A percentile compares a stretch with the other conserved stretches of the same genome.
These are phyloP conservation scores for Talpa occidentalis DNA, from an alignment of 2,113 vertebrate species.

Conservation along the genomic window DNA sequence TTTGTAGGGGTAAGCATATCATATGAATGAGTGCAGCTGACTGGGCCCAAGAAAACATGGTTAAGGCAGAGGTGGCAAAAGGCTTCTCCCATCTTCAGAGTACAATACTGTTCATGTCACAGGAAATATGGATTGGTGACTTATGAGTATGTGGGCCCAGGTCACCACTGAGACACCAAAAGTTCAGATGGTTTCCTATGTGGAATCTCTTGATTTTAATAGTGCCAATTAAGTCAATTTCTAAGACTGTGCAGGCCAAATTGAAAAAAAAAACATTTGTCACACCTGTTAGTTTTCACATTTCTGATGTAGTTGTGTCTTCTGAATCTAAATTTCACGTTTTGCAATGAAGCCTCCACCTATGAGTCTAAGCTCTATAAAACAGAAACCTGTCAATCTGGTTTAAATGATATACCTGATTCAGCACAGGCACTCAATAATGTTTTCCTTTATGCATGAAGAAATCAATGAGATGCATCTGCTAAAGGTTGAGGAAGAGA, in stretches of 20 bases:
- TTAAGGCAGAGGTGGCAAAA: neutral
- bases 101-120: neutral
- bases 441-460: constrained; percentile 1
- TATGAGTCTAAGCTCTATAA: neutral
- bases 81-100: neutral
- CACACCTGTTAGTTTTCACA: neutral
- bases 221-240: neutral
- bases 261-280: constrained; percentile 6
- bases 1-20: neutral
- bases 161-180: neutral
- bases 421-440: neutral
- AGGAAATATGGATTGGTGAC: neutral
- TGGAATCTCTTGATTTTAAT: constrained; percentile 22
- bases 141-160: neutral
- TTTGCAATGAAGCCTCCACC: neutral
- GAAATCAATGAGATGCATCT: neutral
- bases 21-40: neutral
- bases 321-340: neutral
- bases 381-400: neutral
- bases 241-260: neutral
- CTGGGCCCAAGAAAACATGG: neutral
- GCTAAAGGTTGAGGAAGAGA: neutral
- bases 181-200: neutral
- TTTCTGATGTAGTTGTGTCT: constrained; percentile 17
- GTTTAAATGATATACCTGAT: neutral